phyloP scores from a whole-genome alignment of 92 coral and sea anemone species.

The Siderastrea siderea region DNA sequence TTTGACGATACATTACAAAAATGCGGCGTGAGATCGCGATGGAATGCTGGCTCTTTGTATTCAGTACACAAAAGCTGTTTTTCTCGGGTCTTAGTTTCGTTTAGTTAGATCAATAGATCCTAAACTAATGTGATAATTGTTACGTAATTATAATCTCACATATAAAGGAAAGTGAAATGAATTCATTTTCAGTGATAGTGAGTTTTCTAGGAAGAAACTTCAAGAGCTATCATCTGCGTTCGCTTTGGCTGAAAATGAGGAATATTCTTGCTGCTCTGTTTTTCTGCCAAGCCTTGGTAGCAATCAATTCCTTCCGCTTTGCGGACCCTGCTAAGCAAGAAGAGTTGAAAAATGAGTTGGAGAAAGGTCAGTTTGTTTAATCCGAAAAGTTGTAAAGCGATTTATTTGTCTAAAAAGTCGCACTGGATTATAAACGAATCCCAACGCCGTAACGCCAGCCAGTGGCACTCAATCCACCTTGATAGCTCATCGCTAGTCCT shows the following conservation, averaged over 20 bases:
- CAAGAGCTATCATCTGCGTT: neutral
- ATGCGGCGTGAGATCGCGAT: neutral
- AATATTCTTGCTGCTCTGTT: neutral
- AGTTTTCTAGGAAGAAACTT: neutral
- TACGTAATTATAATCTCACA: neutral
- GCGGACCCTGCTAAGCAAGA: neutral
- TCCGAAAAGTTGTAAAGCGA: no score
- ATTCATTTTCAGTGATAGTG: neutral
- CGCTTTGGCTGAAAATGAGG: neutral
- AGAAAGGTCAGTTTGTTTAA: neutral
- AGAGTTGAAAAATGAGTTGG: neutral
- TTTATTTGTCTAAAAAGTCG: neutral
- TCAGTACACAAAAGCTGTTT: neutral
- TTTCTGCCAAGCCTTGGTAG: slow-evolving; percentile 1
- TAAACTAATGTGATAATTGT: neutral
- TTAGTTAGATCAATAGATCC: neutral
- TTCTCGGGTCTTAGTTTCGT: neutral
- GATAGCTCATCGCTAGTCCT: no score
- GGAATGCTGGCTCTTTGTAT: neutral
- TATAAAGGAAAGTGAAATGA: neutral
- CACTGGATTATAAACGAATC: no score
- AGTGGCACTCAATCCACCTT: no score
- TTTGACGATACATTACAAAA: neutral
- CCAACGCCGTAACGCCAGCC: no score
- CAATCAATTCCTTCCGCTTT: neutral